Base-by-base conservation (phyloP, 2,888 invertebrate genomes). In the Acrobeloides nanus region DNA sequence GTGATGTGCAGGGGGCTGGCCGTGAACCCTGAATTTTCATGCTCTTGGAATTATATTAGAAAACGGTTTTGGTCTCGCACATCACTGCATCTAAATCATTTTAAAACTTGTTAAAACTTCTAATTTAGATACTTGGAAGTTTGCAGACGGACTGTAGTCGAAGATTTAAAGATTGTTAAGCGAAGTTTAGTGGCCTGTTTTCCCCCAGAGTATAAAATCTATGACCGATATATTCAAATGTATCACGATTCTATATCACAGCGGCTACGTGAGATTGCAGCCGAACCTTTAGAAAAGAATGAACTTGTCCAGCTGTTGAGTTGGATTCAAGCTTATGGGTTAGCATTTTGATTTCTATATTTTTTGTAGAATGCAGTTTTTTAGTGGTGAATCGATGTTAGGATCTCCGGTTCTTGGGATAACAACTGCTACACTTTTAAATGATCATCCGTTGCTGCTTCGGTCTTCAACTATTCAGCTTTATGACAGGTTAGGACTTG, bases 241-340 rank as follows among this genome's bases (percentile, higher is more conserved):
- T 97, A 97, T 75, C 95, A 97, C 74, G 82, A 81, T 21, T 85
- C 85, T 62, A 79, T 97, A 2, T 73, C 76, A 12, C 59, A 64
- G 27, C 52, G 63, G 48, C 64, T 73, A n/a, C 29, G 58, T 45
- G 89, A 89, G 68, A 82, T 89, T 37, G 86, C 89, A n/a, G 81
- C 82, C 29, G 84, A 82, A 63, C 88, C 88, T 0, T 76, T 95
- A 44, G 87, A 93, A 78, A 93, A 92, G 32, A 93, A 93, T 74
- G 97, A 97, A 75, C 88, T 89, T 74, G 90, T 95, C 0, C 87
- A 92, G 0, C 77, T 97, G 44, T 78, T 97, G 7, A 84, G 86
- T 0, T 97, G 95, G 95, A 82, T 89, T 57, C 88, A 89, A 73
- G 87, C 87, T 0, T 97, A 97, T 75, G 73, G 75, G 77, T 78